Conservation (phyloP, 2,113 vertebrate genomes). For the Dasyornis broadbenti region DNA sequence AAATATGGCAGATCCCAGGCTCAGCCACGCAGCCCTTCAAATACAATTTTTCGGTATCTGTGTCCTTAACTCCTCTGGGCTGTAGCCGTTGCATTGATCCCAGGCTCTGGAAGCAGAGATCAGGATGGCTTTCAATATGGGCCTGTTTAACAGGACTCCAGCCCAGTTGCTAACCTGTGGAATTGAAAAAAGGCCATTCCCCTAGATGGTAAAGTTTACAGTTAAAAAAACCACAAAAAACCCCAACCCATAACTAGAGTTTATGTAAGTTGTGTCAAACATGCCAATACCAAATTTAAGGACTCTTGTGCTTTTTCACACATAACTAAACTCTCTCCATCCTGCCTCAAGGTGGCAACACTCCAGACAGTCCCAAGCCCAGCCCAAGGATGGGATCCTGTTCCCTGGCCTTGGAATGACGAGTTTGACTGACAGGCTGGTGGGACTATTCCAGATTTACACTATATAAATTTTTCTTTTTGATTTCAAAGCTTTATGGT, state of each 20-base stretch:
- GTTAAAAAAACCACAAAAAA: not conserved
- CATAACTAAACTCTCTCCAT: not conserved
- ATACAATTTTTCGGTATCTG: not conserved
- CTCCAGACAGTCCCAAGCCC: not conserved
- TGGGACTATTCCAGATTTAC: not conserved
- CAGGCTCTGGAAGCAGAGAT: not conserved
- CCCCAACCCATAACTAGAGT: not conserved
- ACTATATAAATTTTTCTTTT: not conserved
- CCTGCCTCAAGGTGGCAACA: conserved; percentile 32
- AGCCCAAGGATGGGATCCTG: not conserved
- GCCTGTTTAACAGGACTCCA: not conserved
- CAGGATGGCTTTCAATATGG: not conserved
- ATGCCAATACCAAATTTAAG: not conserved
- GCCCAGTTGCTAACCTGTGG: not conserved
- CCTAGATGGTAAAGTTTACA: not conserved
- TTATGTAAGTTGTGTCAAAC: not conserved
- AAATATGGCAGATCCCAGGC: not conserved
- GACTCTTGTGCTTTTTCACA: not conserved
- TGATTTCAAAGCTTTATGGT: conserved; percentile 15
- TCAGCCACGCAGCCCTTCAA: not conserved
- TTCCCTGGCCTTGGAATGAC: not conserved
- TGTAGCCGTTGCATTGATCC: not conserved
- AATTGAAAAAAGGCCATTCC: not conserved
- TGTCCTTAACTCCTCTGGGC: not conserved
- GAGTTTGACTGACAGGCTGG: not conserved